Conservation (phyloP, 1,140 invertebrate species). For the Tetramorium parvispinum region DNA sequence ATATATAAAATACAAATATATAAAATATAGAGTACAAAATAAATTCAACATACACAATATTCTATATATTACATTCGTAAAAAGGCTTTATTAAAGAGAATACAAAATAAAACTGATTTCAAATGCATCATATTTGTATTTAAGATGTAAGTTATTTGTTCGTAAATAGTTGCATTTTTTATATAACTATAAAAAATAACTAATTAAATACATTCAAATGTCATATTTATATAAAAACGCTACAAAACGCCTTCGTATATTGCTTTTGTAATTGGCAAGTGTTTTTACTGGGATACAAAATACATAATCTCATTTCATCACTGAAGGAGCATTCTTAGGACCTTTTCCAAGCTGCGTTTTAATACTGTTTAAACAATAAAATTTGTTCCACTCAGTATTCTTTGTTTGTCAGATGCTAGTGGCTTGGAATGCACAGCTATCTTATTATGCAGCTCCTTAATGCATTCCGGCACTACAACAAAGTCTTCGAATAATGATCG, state of each 20-base stretch:
- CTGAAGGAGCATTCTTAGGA: not conserved
- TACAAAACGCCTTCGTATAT: not conserved
- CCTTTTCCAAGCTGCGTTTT: not conserved
- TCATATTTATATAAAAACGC: not conserved
- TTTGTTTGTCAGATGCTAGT: conserved; percentile 64
- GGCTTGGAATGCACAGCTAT: conserved; percentile 75
- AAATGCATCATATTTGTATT: not conserved
- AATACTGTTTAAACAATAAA: conserved; percentile 78
- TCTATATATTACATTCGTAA: no score
- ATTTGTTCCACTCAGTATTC: conserved; percentile 68
- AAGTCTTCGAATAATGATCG: conserved; percentile 86
- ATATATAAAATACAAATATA: no score
- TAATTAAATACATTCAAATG: not conserved
- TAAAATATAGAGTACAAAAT: no score
- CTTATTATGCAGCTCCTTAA: conserved; percentile 79
- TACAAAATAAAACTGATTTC: not conserved
- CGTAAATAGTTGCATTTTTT: not conserved
- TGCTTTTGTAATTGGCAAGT: conserved; percentile 8
- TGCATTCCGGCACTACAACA: conserved; percentile 75
- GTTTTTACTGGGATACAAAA: not conserved
- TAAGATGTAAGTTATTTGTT: not conserved
- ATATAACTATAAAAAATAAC: conserved; percentile 2
- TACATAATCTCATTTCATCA: not conserved
- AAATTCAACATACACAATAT: no score
- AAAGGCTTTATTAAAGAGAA: not conserved